Base-by-base conservation (phyloP, 1,140 invertebrate species). In the Littorina saxatilis region DNA sequence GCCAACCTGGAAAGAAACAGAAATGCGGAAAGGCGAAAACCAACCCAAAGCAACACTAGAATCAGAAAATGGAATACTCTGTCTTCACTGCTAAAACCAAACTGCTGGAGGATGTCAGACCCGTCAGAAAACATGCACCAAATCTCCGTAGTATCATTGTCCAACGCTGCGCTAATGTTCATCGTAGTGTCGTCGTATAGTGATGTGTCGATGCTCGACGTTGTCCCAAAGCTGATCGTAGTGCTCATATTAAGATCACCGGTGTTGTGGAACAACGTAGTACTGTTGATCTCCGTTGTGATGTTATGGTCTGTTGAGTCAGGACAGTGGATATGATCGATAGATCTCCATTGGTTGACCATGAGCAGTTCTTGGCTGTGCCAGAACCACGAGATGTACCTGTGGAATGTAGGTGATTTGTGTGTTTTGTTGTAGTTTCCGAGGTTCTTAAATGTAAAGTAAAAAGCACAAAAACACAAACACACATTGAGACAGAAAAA, bases 311-410 rank as follows among this genome's bases (percentile, higher is more conserved):
- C 32, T 5, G 43, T 17, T 5, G 17, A 9, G 43, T 17, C 43
- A 9, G 43, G 43, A 58, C 76, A 78, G 0, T 80, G 40, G 63
- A 93, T 92, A n/a, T 83, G 47, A n/a, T 87, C 82, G 13, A 93
- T 83, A 66, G 88, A 37, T n/a, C 86, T 91, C 98, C 98, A 99
- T 90, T 99, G 97, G 92, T 98, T 99, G 70, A 99, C 96, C n/a
- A 96, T 93, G 0, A 99, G 92, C 0, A 97, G 96, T 93, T 99
- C 98, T 92, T 97, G 98, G 61, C 96, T 96, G 91, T 98, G 99
- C 70, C 96, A 95, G 92, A 99, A 99, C 97, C 98, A 99, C 0
- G 97, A 99, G 27, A 99, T 91, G 92, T 98, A 97, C 23, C 97
- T 96, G n/a, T n/a, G n/a, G n/a, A n/a, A n/a, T n/a, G n/a, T 75